Evolutionary conservation across 2,888 invertebrate genomes (phyloP), one percentile per base, ranked within the genome.

Genomic region (Stenichneumon culpator): DNA sequence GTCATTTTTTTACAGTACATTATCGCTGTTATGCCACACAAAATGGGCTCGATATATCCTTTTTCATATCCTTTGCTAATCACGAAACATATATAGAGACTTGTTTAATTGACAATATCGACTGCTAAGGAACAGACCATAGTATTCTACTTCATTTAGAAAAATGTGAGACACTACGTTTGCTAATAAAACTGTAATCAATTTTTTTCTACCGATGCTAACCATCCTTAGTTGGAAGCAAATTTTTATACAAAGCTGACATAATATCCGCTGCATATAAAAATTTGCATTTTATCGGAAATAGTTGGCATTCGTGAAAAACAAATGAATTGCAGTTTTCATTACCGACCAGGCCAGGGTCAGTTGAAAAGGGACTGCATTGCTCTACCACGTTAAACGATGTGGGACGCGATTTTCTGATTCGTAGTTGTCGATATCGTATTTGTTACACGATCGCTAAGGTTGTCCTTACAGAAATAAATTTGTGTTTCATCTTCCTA

Each of bases 1-100:
- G 16, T 81, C 81, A 89, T 93, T 93, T 92, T 93, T 93, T 94
- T 77, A 11, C 94, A 94, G 94, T 92, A 89, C 84, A 73, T 90
- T 90, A 86, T 91, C 88, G 90, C 85, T 90, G 79, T 90, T 90
- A 87, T 93, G 89, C 90, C 89, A 89, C 91, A 47, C 44, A 47
- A 87, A 91, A 90, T 88, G 91, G 90, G 89, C 89, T 90, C 89
- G 86, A 89, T 90, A 93, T 93, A 93, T 93, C 93, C 93, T 94
- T 94, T 93, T 91, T 92, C 86, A 93, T 93, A 91, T 94, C 91
- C 91, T 93, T 93, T 93, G 81, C 85, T 82, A 89, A 86, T 86
- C 65, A 78, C 80, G 50, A 70, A 72, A 83, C 68, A 0, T 54
- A 4, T 57, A 16, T 3, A 47, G 44, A 16, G 44, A 5, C 44